Evolutionary conservation across 2,797 vertebrate species (phyloP), one percentile per base, ranked within the genome.

Genomic region (Cercopithecus hamlyni): DNA sequence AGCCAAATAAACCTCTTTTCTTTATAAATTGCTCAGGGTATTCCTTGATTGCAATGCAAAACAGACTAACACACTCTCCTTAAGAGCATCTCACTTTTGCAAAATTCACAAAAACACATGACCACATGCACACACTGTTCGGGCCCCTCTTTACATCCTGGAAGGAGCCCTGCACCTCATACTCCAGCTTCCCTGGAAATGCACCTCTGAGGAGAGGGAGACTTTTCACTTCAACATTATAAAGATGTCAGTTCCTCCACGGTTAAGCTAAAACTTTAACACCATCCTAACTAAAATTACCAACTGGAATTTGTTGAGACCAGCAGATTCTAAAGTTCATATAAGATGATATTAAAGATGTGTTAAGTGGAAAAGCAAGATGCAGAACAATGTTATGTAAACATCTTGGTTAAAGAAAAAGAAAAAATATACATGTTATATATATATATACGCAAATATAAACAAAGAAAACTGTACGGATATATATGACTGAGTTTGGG

Each of bases 51-150:
- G 61, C 33, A 67, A 67, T 3, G 3, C 61, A 67, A 67, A 67
- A 67, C 30, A 33, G 61, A 67, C 61, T 17, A 67, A 67, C 33
- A 67, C 33, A 14, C 7, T n/a, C 61, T 67, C 61, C 61, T n/a
- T 45, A 83, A 48, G 43, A 90, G 41, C 72, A 94, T 43, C 75
- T 43, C 79, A 48, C 27, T 82, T 97, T 80, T 70, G 61, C 36
- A 97, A 85, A 90, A 93, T 61, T 79, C 87, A 88, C 45, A 57
- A 52, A 67, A 96, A 94, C 24, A 88, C 39, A 92, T 0, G 17
- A 73, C 13, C 41, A 50, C 10, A 3, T 6, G n/a, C 5, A 57
- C 39, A 80, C 11, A 70, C n/a, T 43, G 36, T 58, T 22, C 0
- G 0, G 76, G 41, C 15, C 70, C 19, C 13, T 84, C n/a, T 36